Conservation (phyloP, 2,113 vertebrate species). For the Enhydra lutris region DNA sequence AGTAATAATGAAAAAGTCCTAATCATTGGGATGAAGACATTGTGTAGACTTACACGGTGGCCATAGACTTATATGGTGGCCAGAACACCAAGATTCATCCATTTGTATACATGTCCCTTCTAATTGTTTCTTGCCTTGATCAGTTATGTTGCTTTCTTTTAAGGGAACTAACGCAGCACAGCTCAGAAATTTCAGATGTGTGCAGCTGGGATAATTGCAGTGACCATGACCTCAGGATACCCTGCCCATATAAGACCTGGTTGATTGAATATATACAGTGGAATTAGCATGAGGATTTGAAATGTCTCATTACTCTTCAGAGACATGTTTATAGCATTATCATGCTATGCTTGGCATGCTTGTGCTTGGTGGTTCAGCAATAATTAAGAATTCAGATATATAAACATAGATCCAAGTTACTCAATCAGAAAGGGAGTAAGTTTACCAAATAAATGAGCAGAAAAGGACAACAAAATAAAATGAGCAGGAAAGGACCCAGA, state of each 20-base stretch:
- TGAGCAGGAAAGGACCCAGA: background rate
- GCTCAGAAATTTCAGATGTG: background rate
- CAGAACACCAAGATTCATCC: background rate
- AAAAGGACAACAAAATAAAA: background rate
- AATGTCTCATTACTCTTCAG: background rate
- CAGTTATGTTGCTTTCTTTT: background rate
- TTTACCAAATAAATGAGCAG: background rate
- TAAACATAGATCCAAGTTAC: constrained; percentile 51
- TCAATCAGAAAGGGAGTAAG: background rate
- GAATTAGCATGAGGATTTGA: background rate
- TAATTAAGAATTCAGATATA: constrained; percentile 1
- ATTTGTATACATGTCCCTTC: background rate
- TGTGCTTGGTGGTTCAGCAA: constrained; percentile 10
- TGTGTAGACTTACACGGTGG: background rate
- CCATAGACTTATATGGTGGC: background rate
- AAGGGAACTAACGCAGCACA: background rate
- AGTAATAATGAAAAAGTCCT: background rate
- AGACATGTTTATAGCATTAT: constrained; percentile 28
- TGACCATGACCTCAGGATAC: background rate
- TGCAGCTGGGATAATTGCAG: background rate
- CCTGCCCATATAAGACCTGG: background rate
- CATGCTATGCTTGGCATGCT: background rate
- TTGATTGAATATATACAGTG: background rate
- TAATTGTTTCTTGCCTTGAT: background rate
- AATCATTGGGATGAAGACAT: background rate